These are phyloP conservation scores for Cerastis leucographa DNA, from an alignment of 2,888 invertebrate species.

Conservation along the genomic window DNA sequence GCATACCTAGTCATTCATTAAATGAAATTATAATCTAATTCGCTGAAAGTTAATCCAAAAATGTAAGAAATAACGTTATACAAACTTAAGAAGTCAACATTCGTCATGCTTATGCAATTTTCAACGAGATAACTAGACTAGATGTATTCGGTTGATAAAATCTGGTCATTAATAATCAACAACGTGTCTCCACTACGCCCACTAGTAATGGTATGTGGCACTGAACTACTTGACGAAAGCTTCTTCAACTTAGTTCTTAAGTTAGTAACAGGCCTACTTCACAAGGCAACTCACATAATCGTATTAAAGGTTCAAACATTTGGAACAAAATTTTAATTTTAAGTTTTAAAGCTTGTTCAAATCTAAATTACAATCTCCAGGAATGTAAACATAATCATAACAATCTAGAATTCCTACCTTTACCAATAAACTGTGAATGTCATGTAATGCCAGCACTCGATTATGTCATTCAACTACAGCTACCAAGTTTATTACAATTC, in stretches of 20 bases:
- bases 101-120: constrained; percentile 24
- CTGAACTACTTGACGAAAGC: constrained; percentile 56
- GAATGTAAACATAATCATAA: constrained; percentile 18
- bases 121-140: constrained; percentile 21
- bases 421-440: constrained; percentile 43
- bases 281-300: background rate
- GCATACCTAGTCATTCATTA: background rate
- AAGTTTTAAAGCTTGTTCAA: background rate
- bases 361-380: constrained; percentile 5
- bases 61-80: background rate
- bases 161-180: constrained; percentile 54
- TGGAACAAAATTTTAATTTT: background rate
- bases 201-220: constrained; percentile 52
- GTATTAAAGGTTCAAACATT: constrained; percentile 1
- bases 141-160: constrained; percentile 57
- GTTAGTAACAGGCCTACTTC: constrained; percentile 6
- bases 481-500: constrained; percentile 55
- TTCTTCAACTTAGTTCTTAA: constrained; percentile 37
- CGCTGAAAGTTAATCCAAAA: background rate
- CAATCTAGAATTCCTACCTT: constrained; percentile 45
- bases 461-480: constrained; percentile 61
- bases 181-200: constrained; percentile 49
- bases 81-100: background rate
- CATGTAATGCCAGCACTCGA: constrained; percentile 50
- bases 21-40: background rate